Base-by-base conservation (phyloP, 2,797 vertebrate species). In the Eulemur albifrons region DNA sequence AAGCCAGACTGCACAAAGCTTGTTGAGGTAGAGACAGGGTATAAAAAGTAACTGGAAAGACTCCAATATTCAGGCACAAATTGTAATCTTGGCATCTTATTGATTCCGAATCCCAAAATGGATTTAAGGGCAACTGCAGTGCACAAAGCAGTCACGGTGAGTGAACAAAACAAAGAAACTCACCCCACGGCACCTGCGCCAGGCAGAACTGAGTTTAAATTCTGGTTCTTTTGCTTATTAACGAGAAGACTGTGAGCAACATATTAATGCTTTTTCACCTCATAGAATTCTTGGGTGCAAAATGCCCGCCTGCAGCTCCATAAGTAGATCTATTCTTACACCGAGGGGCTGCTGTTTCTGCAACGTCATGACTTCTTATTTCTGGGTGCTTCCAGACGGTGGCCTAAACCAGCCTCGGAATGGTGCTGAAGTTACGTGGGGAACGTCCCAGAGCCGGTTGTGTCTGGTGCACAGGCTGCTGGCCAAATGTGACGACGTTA, bases 321-420 rank as follows among this genome's bases (percentile, higher is more conserved):
- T 6, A n/a, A 52, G 73, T 21, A 76, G 75, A 14, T 25, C n/a
- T 73, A 0, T 52, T 45, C 61, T 25, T 43, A 7, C 38, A 4
- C 0, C 15, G 1, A 21, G 0, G 10, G 23, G 67, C 75, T 25
- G 30, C 15, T 4, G 30, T 14, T 14, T 65, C 97, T 98, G 98
- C 97, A 97, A 89, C 82, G 81, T 97, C 95, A 96, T 20, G 54
- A 88, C 69, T 65, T 90, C 93, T 95, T 79, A 88, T 94, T 86
- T 97, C 97, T 96, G 97, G 65, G 96, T 97, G 75, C 69, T 96
- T 95, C 95, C 91, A 94, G 93, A 61, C 89, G 92, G 94, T 35
- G 97, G 94, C 97, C 97, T 81, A 96, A 98, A 95, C 96, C 98
- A 97, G 93, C 1, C 17, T 97, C 97, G 92, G 97, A 89, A 96